These are phyloP conservation scores for Garrulus glandarius DNA, from an alignment of 2,797 vertebrate genomes.

Conservation along the genomic window DNA sequence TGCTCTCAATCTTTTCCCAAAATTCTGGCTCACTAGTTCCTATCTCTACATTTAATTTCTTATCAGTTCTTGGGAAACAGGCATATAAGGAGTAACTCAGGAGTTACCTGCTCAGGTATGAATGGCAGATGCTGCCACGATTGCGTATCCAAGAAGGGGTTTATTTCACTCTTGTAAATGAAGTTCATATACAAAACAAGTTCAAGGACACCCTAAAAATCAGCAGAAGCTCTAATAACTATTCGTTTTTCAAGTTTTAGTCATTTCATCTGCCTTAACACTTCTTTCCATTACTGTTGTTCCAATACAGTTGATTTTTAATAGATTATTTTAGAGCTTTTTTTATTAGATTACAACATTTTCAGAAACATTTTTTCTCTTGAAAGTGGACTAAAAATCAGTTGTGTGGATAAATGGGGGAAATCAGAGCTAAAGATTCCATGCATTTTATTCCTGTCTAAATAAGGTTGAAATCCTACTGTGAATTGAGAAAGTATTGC, in stretches of 20 bases:
- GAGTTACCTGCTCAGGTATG: background rate
- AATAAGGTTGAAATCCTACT: background rate
- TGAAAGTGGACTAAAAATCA: background rate
- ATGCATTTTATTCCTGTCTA: background rate
- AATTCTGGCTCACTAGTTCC: background rate
- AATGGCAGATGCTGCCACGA: background rate
- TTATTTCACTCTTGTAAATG: background rate
- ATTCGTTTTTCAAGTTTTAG: background rate
- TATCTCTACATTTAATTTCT: background rate
- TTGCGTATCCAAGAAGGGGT: background rate
- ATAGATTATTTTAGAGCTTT: rapidly evolving
- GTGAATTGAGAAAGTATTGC: background rate
- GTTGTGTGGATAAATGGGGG: background rate
- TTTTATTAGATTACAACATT: background rate
- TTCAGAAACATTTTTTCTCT: background rate
- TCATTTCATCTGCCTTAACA: background rate
- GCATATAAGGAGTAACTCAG: background rate
- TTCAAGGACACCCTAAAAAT: background rate
- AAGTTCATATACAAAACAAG: background rate
- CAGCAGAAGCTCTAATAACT: background rate
- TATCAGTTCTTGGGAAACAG: background rate
- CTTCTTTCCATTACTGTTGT: background rate
- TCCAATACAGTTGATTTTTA: rapidly evolving
- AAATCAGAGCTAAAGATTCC: background rate
- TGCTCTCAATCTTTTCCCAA: background rate